These are phyloP conservation scores for Erpornis zantholeuca DNA, from an alignment of 2,113 vertebrate genomes.

Conservation along the genomic window DNA sequence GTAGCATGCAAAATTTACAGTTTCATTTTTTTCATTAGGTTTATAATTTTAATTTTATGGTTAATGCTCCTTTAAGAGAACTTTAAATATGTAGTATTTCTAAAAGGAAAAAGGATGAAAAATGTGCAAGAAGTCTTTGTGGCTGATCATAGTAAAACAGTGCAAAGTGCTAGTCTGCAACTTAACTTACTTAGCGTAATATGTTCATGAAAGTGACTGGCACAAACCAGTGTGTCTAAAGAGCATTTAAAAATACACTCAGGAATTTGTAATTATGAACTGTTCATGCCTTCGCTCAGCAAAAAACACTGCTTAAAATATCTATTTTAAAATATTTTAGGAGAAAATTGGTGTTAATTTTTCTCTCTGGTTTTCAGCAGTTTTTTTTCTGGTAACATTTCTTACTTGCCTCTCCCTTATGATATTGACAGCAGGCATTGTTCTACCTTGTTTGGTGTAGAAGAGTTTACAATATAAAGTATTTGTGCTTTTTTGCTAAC, in stretches of 20 bases:
- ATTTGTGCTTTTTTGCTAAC: background rate
- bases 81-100: background rate
- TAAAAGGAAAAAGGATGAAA: background rate
- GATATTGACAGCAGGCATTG: background rate
- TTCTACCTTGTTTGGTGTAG: background rate
- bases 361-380: background rate
- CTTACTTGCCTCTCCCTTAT: background rate
- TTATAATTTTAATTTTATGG: background rate
- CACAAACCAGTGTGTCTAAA: background rate
- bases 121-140: background rate
- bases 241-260: background rate
- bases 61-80: background rate
- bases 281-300: background rate
- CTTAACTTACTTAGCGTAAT: background rate
- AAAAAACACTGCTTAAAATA: background rate
- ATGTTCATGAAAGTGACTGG: background rate
- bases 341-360: background rate
- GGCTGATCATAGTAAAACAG: background rate
- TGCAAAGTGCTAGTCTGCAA: background rate
- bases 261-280: background rate
- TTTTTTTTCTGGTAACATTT: background rate
- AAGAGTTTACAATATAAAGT: background rate
- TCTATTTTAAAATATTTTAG: background rate
- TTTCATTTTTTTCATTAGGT: background rate
- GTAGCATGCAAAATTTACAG: background rate